Conservation (phyloP, 2,888 invertebrate genomes). For the Thera obeliscata region DNA sequence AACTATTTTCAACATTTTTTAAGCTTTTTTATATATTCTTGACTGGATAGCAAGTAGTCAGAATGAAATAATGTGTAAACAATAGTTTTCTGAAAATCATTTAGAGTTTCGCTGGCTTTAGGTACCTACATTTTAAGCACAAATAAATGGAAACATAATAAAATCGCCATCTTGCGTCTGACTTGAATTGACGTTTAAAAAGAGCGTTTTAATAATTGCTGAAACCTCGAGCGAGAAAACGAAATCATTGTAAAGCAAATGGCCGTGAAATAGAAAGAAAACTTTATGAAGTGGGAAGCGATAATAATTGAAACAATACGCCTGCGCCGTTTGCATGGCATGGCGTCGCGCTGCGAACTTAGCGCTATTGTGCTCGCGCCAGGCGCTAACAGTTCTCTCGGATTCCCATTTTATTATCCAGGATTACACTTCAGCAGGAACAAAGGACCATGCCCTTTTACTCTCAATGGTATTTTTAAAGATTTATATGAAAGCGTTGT, state of each 20-base stretch:
- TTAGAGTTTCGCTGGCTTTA: not conserved
- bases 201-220: constrained; percentile 31
- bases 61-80: not conserved
- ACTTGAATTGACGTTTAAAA: constrained; percentile 14
- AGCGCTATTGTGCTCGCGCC: constrained; percentile 54
- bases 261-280: constrained; percentile 59
- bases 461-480: not conserved
- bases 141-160: not conserved
- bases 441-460: constrained; percentile 41
- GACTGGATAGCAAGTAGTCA: not conserved
- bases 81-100: not conserved
- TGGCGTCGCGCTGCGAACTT: constrained; percentile 47
- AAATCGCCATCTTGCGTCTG: not conserved
- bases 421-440: constrained; percentile 41
- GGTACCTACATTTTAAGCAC: not conserved
- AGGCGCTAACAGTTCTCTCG: constrained; percentile 58
- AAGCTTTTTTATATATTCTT: not conserved
- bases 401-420: constrained; percentile 45
- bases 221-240: constrained; percentile 28
- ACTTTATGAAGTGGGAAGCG: constrained; percentile 51
- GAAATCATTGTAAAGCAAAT: constrained; percentile 53
- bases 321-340: constrained; percentile 44
- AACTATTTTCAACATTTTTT: constrained; percentile 22
- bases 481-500: not conserved
- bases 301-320: constrained; percentile 46